Conservation (phyloP, 2,888 invertebrate genomes). For the Belgica antarctica region DNA sequence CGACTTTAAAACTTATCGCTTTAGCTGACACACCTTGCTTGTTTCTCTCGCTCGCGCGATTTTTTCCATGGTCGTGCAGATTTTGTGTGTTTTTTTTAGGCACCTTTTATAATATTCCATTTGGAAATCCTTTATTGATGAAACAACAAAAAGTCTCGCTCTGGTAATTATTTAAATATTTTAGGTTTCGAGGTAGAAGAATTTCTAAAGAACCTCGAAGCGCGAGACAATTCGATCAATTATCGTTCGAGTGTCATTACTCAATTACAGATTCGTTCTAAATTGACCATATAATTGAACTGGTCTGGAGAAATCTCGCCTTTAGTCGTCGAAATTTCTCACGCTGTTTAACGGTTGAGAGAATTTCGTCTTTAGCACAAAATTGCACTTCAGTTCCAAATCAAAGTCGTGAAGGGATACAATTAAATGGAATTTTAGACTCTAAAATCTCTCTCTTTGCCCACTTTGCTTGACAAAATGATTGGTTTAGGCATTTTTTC, state of each 20-base stretch:
- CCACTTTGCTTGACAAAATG: neutral
- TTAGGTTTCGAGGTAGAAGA: neutral
- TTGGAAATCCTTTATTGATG: no score
- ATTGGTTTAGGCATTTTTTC: conserved; percentile 20
- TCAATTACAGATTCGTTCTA: neutral
- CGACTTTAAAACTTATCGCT: conserved; percentile 40
- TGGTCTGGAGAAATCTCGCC: neutral
- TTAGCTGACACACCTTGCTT: conserved; percentile 41
- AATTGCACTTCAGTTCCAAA: conserved; percentile 3
- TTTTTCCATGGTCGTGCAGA: conserved; percentile 24
- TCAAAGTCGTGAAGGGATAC: neutral
- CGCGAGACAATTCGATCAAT: neutral
- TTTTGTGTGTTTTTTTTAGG: neutral
- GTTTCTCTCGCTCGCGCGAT: conserved; percentile 41
- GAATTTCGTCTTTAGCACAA: conserved; percentile 13
- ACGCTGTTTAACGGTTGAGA: conserved; percentile 32
- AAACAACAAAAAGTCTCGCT: no score
- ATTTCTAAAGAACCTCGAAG: no score
- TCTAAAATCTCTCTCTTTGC: no score
- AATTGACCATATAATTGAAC: conserved; percentile 11
- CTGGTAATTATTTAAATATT: no score
- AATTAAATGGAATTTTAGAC: conserved; percentile 10
- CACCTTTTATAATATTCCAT: no score
- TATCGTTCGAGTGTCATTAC: neutral
- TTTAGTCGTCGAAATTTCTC: conserved; percentile 2